Conservation (phyloP, 2,797 vertebrate genomes). For the Ispidina picta region DNA sequence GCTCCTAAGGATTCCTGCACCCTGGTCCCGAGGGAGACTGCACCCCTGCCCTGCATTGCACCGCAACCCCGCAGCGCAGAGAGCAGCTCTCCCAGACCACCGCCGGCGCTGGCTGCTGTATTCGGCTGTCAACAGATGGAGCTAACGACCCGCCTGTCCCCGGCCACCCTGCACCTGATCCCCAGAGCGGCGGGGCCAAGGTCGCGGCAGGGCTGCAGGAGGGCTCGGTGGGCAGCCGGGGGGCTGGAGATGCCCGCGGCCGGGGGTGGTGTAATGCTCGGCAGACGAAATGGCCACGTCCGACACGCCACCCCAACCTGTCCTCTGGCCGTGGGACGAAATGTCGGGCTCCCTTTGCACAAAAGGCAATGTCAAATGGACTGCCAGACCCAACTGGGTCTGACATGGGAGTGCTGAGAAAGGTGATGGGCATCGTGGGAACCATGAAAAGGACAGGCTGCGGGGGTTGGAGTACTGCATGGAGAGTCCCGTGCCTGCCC, state of each 20-base stretch:
- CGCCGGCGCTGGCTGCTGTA: background rate
- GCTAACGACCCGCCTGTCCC: background rate
- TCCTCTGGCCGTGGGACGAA: rapidly evolving
- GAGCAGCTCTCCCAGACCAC: background rate
- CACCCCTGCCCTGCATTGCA: background rate
- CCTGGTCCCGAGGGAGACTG: rapidly evolving
- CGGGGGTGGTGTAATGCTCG: background rate
- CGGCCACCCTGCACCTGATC: background rate
- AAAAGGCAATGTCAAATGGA: rapidly evolving
- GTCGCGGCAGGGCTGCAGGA: background rate
- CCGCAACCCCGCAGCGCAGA: background rate
- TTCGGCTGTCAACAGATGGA: constrained; percentile 24
- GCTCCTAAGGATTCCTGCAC: background rate
- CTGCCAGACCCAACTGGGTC: rapidly evolving
- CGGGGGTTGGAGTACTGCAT: too few relatives aligned
- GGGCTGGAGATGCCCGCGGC: background rate
- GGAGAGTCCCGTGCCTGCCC: rapidly evolving
- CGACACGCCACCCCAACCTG: rapidly evolving
- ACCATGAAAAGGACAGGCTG: background rate
- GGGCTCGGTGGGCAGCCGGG: background rate
- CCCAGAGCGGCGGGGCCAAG: background rate
- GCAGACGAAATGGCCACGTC: background rate
- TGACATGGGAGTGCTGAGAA: rapidly evolving
- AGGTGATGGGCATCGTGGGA: background rate
- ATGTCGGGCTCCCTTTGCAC: background rate